A percentile compares a stretch with the other conserved stretches of the same genome.
These are phyloP conservation scores for Entomobrya proxima DNA, from an alignment of 2,888 invertebrate species.

Conservation along the genomic window DNA sequence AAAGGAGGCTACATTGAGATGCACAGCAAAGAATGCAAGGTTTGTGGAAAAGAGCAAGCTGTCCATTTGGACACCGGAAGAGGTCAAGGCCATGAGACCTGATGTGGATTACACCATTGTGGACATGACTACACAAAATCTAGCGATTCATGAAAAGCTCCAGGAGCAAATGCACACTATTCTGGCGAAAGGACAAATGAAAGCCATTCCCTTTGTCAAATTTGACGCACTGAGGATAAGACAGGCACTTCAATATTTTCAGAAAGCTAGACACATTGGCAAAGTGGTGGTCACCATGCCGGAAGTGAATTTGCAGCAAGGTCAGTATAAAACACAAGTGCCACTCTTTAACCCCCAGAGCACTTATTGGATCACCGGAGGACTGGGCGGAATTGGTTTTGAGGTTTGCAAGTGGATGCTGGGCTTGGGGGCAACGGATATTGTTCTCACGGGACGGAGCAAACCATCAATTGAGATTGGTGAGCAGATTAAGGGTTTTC, in stretches of 20 bases:
- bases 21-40: background rate
- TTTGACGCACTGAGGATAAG: conserved; percentile 22
- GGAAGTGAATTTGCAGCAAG: background rate
- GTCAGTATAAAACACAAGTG: background rate
- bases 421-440: background rate
- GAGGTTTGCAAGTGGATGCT: conserved; percentile 42
- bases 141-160: background rate
- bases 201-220: conserved; percentile 10
- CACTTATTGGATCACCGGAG: conserved; percentile 34
- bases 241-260: conserved; percentile 30
- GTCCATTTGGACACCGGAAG: conserved; percentile 41
- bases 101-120: conserved; percentile 53
- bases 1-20: background rate
- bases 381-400: conserved; percentile 40
- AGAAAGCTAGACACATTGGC: conserved; percentile 53
- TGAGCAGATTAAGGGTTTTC: conserved; percentile 1
- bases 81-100: conserved; percentile 29
- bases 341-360: background rate
- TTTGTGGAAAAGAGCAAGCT: background rate
- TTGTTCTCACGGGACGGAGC: conserved; percentile 12
- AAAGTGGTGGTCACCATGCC: conserved; percentile 38
- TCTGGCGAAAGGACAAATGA: background rate
- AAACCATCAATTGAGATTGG: background rate
- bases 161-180: background rate
- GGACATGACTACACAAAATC: conserved; percentile 16